These are phyloP conservation scores for Bedellia somnulentella DNA, from an alignment of 2,888 invertebrate species.

Conservation along the genomic window DNA sequence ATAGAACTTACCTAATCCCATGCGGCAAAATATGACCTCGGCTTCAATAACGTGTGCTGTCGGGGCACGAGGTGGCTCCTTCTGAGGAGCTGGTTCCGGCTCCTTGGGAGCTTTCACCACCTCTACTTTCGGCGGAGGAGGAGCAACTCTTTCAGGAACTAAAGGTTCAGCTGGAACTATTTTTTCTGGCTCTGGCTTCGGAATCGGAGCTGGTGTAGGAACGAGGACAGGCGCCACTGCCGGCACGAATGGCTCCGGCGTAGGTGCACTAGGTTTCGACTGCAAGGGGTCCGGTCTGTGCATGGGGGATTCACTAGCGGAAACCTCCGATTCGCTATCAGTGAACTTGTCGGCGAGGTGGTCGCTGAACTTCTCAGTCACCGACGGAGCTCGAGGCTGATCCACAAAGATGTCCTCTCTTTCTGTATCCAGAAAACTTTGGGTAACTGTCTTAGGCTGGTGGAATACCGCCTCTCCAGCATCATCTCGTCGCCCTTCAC, in stretches of 20 bases:
- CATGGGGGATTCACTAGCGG: slow-evolving; percentile 45
- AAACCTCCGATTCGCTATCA: slow-evolving; percentile 58
- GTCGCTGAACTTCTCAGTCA: slow-evolving; percentile 30
- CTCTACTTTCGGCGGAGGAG: slow-evolving; percentile 17
- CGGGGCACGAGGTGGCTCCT: slow-evolving; percentile 14
- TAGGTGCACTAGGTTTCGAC: slow-evolving; percentile 14
- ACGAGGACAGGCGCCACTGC: slow-evolving; percentile 13
- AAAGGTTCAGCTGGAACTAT: slow-evolving; percentile 8
- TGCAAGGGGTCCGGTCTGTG: slow-evolving; percentile 28
- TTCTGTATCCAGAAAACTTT: slow-evolving; percentile 52
- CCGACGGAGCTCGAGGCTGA: slow-evolving; percentile 27
- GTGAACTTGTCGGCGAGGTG: slow-evolving; percentile 59
- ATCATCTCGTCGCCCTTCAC: slow-evolving; percentile 48
- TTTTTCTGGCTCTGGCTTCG: slow-evolving; percentile 11
- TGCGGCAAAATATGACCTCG: slow-evolving; percentile 71
- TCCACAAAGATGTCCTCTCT: slow-evolving; percentile 41
- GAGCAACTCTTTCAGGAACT: slow-evolving; percentile 13
- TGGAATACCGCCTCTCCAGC: slow-evolving; percentile 23
- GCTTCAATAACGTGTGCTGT: slow-evolving; percentile 62
- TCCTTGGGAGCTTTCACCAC: slow-evolving; percentile 4
- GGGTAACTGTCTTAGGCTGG: slow-evolving; percentile 25
- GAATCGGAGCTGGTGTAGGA: slow-evolving; percentile 12
- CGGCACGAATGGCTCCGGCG: slow-evolving; percentile 13
- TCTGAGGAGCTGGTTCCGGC: slow-evolving; percentile 9
- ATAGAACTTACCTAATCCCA: slow-evolving; percentile 69